Evolutionary conservation across 2,888 invertebrate species (phyloP).

Genomic region (Tachystola acroxantha): DNA sequence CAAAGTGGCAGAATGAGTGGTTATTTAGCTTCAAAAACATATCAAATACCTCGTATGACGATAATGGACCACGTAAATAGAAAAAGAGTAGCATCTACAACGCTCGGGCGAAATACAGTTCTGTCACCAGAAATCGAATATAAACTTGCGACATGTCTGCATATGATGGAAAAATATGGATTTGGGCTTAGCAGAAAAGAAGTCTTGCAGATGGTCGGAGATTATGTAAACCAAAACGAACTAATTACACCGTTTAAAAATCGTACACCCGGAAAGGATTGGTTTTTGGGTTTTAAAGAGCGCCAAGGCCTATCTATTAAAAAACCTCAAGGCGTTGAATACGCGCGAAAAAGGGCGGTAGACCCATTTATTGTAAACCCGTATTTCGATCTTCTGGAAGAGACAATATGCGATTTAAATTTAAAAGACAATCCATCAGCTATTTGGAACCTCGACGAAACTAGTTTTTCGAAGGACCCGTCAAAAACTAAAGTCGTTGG

Average conservation of each 20-base stretch:
- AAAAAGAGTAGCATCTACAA: slow-evolving; percentile 10
- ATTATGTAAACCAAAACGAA: slow-evolving; percentile 7
- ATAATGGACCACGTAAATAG: slow-evolving; percentile 13
- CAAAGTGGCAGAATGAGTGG: slow-evolving; percentile 7
- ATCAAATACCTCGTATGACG: slow-evolving; percentile 12
- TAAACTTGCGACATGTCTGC: slow-evolving; percentile 9
- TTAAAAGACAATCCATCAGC: slow-evolving; percentile 12
- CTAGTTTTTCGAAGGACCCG: slow-evolving; percentile 19
- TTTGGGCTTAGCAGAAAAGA: slow-evolving; percentile 12
- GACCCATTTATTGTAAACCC: slow-evolving; percentile 14
- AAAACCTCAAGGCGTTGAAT: slow-evolving; percentile 17
- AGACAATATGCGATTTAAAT: slow-evolving; percentile 9
- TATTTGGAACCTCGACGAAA: slow-evolving; percentile 21
- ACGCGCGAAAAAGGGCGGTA: slow-evolving; percentile 14
- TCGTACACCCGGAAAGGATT: slow-evolving; percentile 11
- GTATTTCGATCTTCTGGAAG: slow-evolving; percentile 14
- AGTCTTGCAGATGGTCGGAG: slow-evolving; percentile 7
- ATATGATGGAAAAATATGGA: slow-evolving; percentile 14
- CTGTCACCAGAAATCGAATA: slow-evolving; percentile 8
- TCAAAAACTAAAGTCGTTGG: slow-evolving; percentile 22
- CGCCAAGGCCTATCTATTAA: slow-evolving; percentile 13
- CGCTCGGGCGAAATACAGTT: slow-evolving; percentile 11
- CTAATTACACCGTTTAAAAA: slow-evolving; percentile 11
- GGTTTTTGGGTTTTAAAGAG: slow-evolving; percentile 15
- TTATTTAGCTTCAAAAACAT: slow-evolving; percentile 11